These are phyloP conservation scores for Pterois miles DNA, from an alignment of 2,797 vertebrate species.

Conservation along the genomic window DNA sequence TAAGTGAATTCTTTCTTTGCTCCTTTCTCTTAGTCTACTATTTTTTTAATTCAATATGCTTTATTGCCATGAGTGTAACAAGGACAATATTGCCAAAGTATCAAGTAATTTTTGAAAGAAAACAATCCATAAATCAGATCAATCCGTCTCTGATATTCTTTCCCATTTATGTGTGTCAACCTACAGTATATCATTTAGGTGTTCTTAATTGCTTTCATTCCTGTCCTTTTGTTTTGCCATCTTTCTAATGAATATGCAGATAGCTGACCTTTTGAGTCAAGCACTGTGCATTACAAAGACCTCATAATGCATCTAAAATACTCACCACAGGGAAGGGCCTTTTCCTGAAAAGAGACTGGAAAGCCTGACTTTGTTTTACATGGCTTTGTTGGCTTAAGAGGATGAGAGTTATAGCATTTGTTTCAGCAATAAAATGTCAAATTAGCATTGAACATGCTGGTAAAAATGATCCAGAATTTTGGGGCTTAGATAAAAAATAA, in stretches of 20 bases:
- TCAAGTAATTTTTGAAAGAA: no score
- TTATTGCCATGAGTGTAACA: no score
- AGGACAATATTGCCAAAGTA: no score
- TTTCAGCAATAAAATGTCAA: conserved; percentile 13
- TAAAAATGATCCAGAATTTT: background rate
- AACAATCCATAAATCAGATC: no score
- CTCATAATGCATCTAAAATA: conserved; percentile 58
- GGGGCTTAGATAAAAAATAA: background rate
- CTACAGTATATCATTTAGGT: conserved; percentile 9
- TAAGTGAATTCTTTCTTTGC: background rate
- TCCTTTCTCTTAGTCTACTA: no score
- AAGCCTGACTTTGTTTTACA: conserved; percentile 41
- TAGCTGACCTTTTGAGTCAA: conserved; percentile 50
- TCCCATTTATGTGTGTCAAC: conserved; percentile 14
- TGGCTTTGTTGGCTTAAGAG: conserved; percentile 45
- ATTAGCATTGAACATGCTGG: background rate
- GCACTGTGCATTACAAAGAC: conserved; percentile 65
- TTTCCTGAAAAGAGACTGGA: conserved; percentile 35
- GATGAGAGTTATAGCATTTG: conserved; percentile 24
- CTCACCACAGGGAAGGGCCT: conserved; percentile 46
- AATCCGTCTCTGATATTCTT: background rate
- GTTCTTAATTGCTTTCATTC: conserved; percentile 32
- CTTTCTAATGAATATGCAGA: conserved; percentile 62
- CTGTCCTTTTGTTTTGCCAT: conserved; percentile 50
- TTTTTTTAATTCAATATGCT: no score